phyloP scores from a whole-genome alignment of 2,888 invertebrate genomes.

The Parnassius glacialis region DNA sequence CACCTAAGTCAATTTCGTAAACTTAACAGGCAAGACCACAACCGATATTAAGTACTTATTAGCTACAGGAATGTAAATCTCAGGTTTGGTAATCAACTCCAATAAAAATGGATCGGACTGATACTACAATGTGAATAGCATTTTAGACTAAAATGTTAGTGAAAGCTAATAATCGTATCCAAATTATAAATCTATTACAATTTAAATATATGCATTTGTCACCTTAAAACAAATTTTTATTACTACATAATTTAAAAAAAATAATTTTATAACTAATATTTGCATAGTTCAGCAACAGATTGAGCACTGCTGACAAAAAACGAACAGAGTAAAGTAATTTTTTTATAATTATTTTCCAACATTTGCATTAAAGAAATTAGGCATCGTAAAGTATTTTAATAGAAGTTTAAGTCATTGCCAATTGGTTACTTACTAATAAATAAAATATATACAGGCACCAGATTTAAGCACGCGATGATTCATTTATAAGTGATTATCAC shows the following conservation, averaged over 20 bases:
- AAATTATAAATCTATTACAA: background rate
- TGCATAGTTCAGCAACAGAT: slow-evolving; percentile 5
- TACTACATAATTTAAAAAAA: slow-evolving; percentile 7
- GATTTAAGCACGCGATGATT: slow-evolving; percentile 53
- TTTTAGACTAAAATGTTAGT: background rate
- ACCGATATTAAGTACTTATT: slow-evolving; percentile 81
- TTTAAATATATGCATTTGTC: slow-evolving; percentile 1
- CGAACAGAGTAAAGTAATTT: background rate
- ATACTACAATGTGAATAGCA: slow-evolving; percentile 24
- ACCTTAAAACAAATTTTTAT: slow-evolving; percentile 15
- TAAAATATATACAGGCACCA: slow-evolving; percentile 47
- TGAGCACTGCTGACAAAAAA: slow-evolving; percentile 9
- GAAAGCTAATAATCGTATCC: background rate
- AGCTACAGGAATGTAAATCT: slow-evolving; percentile 78
- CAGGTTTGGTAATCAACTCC: slow-evolving; percentile 43
- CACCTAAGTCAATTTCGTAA: slow-evolving; percentile 74
- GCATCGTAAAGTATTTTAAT: slow-evolving; percentile 8
- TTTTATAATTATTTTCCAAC: no score
- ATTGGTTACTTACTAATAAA: slow-evolving; percentile 18
- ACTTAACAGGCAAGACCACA: slow-evolving; percentile 83
- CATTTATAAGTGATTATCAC: slow-evolving; percentile 39
- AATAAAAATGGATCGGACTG: slow-evolving; percentile 55
- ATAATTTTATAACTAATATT: background rate
- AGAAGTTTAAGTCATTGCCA: slow-evolving; percentile 18
- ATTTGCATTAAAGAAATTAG: no score